A percentile compares a stretch with the other conserved stretches of the same genome.
These are phyloP conservation scores for Montipora capricornis DNA, from an alignment of 64 coral and sea anemone genomes.

Conservation along the genomic window DNA sequence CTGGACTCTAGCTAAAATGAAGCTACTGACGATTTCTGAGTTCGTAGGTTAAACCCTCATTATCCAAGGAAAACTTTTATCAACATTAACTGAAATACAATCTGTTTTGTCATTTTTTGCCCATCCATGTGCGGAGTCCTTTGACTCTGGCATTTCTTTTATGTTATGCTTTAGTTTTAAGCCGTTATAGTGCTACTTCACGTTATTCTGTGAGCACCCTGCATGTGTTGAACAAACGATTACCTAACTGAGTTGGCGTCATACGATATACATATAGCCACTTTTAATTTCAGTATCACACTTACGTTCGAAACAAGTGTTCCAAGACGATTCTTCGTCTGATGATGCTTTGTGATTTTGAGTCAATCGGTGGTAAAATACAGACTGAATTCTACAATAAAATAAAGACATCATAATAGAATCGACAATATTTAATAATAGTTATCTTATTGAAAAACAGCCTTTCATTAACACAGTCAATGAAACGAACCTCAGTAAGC, in stretches of 20 bases:
- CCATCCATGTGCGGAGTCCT: no score
- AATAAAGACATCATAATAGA: not conserved
- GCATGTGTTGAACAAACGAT: no score
- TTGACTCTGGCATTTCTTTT: no score
- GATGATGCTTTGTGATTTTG: constrained; percentile 31
- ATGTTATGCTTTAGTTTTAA: no score
- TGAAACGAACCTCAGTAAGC: not conserved
- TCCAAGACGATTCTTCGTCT: constrained; percentile 45
- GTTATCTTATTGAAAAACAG: not conserved
- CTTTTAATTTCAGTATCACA: not conserved
- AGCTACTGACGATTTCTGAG: not conserved
- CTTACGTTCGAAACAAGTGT: constrained; percentile 28
- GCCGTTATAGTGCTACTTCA: no score
- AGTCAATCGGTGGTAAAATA: constrained; percentile 27
- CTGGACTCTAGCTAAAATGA: not conserved
- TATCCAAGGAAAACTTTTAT: no score
- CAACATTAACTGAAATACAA: no score
- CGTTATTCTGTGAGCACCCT: no score
- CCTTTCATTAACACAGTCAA: not conserved
- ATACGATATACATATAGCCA: no score
- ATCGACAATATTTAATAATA: not conserved
- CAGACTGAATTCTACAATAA: constrained; percentile 1
- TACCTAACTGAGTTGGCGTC: no score
- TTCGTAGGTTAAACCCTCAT: no score
- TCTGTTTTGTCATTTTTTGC: no score